These are phyloP conservation scores for Anguilla rostrata DNA, from an alignment of 2,113 vertebrate genomes.

Conservation along the genomic window DNA sequence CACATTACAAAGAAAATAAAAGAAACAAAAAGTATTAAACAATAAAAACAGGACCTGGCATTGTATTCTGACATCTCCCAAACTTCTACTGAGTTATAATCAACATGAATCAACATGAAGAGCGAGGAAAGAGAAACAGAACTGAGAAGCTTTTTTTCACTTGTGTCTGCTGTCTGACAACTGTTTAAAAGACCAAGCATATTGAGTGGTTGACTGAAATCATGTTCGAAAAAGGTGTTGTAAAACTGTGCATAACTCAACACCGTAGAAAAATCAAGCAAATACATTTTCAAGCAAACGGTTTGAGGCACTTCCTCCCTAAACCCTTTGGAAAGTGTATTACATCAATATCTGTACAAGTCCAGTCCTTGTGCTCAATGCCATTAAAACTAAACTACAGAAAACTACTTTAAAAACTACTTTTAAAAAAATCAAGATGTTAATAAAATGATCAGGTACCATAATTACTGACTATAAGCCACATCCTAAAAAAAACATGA, in stretches of 20 bases:
- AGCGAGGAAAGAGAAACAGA: background rate
- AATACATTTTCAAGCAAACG: background rate
- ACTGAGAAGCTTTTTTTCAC: background rate
- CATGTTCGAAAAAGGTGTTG: background rate
- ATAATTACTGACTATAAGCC: constrained; percentile 1
- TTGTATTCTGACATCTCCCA: background rate
- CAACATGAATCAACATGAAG: background rate
- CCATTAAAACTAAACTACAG: constrained; percentile 7
- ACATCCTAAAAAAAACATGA: background rate
- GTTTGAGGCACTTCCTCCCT: background rate
- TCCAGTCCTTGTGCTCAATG: constrained; percentile 2
- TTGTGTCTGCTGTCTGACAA: background rate
- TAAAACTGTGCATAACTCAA: constrained; percentile 12
- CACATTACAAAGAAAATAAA: background rate
- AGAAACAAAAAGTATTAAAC: background rate
- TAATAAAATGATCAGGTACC: background rate
- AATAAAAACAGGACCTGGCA: background rate
- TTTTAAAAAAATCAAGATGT: background rate
- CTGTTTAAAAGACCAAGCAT: background rate
- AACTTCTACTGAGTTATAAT: background rate
- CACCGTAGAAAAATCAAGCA: background rate
- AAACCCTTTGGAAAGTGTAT: constrained; percentile 14
- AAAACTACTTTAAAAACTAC: too few species aligned
- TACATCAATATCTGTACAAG: constrained; percentile 5
- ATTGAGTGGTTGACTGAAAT: background rate